Base-by-base conservation (phyloP, 2,797 vertebrate genomes). In the Notoglanidium macrostoma region DNA sequence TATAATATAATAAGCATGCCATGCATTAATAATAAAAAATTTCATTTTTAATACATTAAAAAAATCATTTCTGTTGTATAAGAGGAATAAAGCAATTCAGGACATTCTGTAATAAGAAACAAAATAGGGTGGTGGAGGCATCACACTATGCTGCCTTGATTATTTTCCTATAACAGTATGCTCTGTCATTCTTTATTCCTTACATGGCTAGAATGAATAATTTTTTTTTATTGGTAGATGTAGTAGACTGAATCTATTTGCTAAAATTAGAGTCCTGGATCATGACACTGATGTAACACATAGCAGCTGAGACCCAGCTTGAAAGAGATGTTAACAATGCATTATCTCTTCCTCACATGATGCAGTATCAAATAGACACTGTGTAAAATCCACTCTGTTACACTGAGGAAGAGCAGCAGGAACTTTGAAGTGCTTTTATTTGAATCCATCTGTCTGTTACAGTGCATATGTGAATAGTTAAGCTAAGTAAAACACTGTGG, bases 261-360 rank as follows among this genome's bases (percentile, higher is more conserved):
- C 86, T 85, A 82, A 91, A 78, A 91, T n/a, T 78, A 70, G 84
- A 29, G 79, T 88, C 90, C 82, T 91, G 91, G 88, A 90, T 93
- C 92, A 90, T 91, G 81, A 82, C 86, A 92, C 84, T 93, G 92
- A 92, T 91, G 17, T 89, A 79, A 74, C 2, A 15, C 44, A 86
- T 59, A 77, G 89, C 90, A 93, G 89, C 92, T 92, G 90, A 80
- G 80, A 87, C 76, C 85, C 88, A 92, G 68, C 90, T 88, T 92
- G 70, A 40, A 87, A 85, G 15, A 74, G 76, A 85, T 68, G 29
- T 55, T 84, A 84, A 68, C 35, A 87, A 46, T 40, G 83, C 82
- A 81, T 85, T 65, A 88, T 76, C 77, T 87, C 87, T 86, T 79
- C 17, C 83, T 73, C 73, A 61, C 87, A 85, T 85, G 87, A 89